phyloP scores from a whole-genome alignment of 2,113 vertebrate genomes.

The Brevimyrus niger region DNA sequence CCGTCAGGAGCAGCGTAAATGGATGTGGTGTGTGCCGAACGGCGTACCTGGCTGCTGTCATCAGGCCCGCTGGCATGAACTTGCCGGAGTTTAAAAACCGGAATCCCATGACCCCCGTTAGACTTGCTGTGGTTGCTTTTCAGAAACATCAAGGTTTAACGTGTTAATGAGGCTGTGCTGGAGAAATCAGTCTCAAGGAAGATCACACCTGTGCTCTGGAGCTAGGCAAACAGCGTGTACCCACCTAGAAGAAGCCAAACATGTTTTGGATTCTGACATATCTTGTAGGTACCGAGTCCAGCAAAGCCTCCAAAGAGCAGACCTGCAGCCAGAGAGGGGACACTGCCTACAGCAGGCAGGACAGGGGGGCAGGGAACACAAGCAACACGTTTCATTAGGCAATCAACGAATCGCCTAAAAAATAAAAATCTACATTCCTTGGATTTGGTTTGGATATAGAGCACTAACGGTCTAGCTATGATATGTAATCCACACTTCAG shows the following conservation, averaged over 20 bases:
- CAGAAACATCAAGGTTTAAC: constrained; percentile 24
- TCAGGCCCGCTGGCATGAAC: constrained; percentile 86
- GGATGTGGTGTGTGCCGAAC: not conserved
- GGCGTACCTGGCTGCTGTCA: constrained; percentile 74
- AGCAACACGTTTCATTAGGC: not conserved
- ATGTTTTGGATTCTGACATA: constrained; percentile 72
- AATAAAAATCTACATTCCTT: not conserved
- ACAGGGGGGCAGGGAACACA: not conserved
- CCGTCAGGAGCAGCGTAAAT: constrained; percentile 51
- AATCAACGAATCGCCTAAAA: not conserved
- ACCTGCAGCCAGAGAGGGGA: constrained; percentile 73
- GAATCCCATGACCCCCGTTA: constrained; percentile 78
- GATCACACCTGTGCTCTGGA: not conserved
- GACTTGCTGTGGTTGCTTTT: constrained; percentile 72
- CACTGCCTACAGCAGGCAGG: constrained; percentile 61
- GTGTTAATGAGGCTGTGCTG: not conserved
- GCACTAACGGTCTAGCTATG: not conserved
- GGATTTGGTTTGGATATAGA: not conserved
- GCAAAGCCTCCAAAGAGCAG: constrained; percentile 78
- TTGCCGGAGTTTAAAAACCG: constrained; percentile 81
- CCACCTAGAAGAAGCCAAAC: constrained; percentile 78
- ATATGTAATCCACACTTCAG: not conserved
- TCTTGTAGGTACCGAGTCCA: constrained; percentile 72
- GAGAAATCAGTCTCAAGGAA: not conserved
- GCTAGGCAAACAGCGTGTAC: constrained; percentile 20